Base-by-base conservation (phyloP, 2,888 invertebrate genomes). In the Eupithecia tripunctaria region DNA sequence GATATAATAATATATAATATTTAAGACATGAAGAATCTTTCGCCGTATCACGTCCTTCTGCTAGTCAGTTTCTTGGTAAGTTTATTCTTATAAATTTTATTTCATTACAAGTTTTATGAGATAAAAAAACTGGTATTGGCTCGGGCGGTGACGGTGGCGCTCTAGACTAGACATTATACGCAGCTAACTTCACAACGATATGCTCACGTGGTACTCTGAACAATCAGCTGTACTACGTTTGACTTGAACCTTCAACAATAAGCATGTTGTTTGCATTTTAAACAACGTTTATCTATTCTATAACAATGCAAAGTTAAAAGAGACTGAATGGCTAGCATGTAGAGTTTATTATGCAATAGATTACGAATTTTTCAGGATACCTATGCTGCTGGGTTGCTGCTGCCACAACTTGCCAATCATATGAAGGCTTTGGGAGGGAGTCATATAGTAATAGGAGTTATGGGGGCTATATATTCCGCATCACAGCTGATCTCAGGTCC, bases 401-500 rank as follows among this genome's bases (percentile, higher is more conserved):
- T 85, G 73, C 84, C 87, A 0, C 86, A 86, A 67, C 72, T 88
- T 6, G 79, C 81, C 36, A 87, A 89, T 36, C 93, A 95, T 81
- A 87, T 95, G 8, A 88, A 88, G 73, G 81, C 87, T 64, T 82
- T 95, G 59, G 95, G 95, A 15, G 94, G 92, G 60, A 94, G 94
- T 21, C 95, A 95, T 78, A 89, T 95, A 72, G 82, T 92, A 43
- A 88, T 95, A 67, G 95, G 95, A 27, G 77, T 94, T n/a, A 85
- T 95, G 81, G 91, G 91, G 29, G 94, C 96, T 0, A 80, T 93
- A 25, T 96, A 95, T 86, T 93, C 95, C 1, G 94, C 90, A 21
- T 85, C 95, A 47, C 96, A 96, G 84, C 88, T 96, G 63, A 81
- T 95, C 76, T 94, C 95, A 38, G 95, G 95, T 51, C 95, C 95